Percentiles rank a stretch among this genome's conserved stretches.
These are phyloP conservation scores for Drosophila stalkeri DNA, from an alignment of 2,888 invertebrate species.

Conservation along the genomic window DNA sequence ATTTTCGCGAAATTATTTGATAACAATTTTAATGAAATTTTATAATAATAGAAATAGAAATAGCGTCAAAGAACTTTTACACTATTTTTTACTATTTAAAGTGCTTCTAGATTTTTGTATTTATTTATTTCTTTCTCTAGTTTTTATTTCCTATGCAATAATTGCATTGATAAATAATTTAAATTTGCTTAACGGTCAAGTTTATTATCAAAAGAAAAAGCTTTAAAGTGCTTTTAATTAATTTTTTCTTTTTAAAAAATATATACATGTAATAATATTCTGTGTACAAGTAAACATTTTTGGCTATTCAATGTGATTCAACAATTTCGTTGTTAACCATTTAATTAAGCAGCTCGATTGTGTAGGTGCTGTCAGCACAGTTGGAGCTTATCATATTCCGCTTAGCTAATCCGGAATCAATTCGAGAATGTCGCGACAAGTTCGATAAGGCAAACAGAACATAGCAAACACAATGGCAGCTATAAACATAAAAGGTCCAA, in stretches of 20 bases:
- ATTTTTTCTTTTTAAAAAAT: neutral
- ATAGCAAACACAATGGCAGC: constrained; percentile 29
- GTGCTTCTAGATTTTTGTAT: no score
- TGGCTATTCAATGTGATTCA: neutral
- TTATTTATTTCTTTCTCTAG: no score
- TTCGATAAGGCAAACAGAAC: constrained; percentile 39
- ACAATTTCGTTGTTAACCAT: constrained; percentile 21
- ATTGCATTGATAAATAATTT: no score
- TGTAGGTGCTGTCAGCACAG: constrained; percentile 1
- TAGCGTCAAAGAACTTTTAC: no score
- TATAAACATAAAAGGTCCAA: constrained; percentile 26
- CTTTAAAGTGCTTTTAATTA: neutral
- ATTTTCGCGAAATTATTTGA: neutral
- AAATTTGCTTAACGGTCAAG: no score
- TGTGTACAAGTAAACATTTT: neutral
- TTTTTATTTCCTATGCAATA: no score
- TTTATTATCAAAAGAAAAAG: neutral
- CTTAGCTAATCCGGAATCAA: constrained; percentile 38
- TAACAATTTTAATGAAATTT: no score
- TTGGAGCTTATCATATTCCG: constrained; percentile 1
- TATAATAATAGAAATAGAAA: no score
- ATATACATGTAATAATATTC: no score
- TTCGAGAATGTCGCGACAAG: constrained; percentile 16
- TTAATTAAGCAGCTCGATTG: constrained; percentile 21
- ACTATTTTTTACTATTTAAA: no score